phyloP scores from a whole-genome alignment of 2,797 vertebrate genomes.

The Sebastes cheni region DNA sequence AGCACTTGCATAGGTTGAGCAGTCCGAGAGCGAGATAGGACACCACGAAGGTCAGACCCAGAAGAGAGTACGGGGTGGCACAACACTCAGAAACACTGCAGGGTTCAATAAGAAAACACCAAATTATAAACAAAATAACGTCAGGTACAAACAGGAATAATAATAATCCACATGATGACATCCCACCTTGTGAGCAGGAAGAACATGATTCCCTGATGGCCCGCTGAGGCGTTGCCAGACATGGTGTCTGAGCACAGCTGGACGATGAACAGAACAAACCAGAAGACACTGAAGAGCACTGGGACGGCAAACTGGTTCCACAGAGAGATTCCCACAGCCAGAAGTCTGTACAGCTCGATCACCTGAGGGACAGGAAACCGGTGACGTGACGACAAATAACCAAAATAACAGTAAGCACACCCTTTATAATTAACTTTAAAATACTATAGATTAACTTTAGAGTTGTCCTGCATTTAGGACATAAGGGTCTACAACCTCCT shows the following conservation, averaged over 20 bases:
- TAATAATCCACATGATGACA: not conserved
- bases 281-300: constrained; percentile 88
- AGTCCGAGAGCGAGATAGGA: constrained; percentile 88
- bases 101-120: not conserved
- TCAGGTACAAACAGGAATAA: not conserved
- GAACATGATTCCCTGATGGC: constrained; percentile 85
- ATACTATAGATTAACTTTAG: too few relatives aligned
- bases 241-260: constrained; percentile 78
- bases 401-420: too few relatives aligned
- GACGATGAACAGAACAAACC: constrained; percentile 86
- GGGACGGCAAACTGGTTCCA: constrained; percentile 89
- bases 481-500: not conserved
- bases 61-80: constrained; percentile 87
- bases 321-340: constrained; percentile 83
- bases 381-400: too few relatives aligned
- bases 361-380: constrained; percentile 64
- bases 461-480: not conserved
- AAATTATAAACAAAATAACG: not conserved
- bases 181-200: constrained; percentile 86
- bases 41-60: constrained; percentile 90
- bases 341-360: constrained; percentile 82
- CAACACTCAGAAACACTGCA: constrained; percentile 89
- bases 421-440: not conserved
- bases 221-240: constrained; percentile 54
- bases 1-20: constrained; percentile 90